phyloP scores from a whole-genome alignment of 2,113 vertebrate genomes.

The Sialia sialis region DNA sequence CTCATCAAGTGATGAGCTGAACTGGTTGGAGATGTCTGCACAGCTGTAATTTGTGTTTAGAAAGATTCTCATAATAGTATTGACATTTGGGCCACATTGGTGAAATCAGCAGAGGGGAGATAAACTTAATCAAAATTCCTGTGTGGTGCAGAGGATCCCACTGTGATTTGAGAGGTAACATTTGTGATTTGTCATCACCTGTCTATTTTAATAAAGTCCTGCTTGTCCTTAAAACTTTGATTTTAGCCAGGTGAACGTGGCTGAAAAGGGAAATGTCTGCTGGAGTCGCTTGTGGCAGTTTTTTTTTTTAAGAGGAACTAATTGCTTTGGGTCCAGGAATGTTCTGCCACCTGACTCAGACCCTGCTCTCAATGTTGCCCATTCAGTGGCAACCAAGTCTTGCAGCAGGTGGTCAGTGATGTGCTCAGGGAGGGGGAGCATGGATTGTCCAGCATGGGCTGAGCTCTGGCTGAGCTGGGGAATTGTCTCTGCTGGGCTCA shows the following conservation, averaged over 20 bases:
- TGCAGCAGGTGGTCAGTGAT: neutral
- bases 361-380: neutral
- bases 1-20: neutral
- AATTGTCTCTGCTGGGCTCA: neutral
- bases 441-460: rapidly evolving
- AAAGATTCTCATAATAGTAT: neutral
- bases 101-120: conserved; percentile 27
- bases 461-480: neutral
- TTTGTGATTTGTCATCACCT: conserved; percentile 66
- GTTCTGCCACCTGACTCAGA: neutral
- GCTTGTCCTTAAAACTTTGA: neutral
- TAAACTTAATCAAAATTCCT: conserved; percentile 56
- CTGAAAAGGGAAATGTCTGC: neutral
- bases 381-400: neutral
- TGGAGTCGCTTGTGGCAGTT: neutral
- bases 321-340: neutral
- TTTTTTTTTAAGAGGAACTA: neutral
- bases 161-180: neutral
- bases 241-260: neutral
- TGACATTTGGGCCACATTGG: conserved; percentile 57
- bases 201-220: conserved; percentile 18
- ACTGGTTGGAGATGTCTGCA: neutral
- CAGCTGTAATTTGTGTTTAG: neutral
- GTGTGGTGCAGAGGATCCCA: neutral
- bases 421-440: neutral